Conservation (phyloP, 2,888 invertebrate genomes). For the Strigamia maritima region DNA sequence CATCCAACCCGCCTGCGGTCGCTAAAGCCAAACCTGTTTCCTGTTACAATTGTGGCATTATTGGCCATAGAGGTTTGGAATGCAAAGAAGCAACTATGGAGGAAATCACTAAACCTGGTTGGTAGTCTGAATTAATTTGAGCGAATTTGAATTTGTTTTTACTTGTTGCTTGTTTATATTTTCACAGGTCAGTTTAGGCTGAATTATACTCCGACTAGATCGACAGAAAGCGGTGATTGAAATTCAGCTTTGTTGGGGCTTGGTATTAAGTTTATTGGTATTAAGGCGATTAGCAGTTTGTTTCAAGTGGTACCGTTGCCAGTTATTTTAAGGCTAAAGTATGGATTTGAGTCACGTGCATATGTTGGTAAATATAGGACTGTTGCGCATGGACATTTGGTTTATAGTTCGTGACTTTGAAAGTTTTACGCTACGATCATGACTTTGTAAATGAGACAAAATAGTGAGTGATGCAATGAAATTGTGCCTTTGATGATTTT, state of each 20-base stretch:
- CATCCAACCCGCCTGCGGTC: conserved; percentile 51
- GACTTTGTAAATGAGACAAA: conserved; percentile 28
- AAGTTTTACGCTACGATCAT: conserved; percentile 8
- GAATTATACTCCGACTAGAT: conserved; percentile 31
- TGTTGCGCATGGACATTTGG: conserved; percentile 26
- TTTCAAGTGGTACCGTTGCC: neutral
- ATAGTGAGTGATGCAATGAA: conserved; percentile 32
- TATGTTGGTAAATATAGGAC: neutral
- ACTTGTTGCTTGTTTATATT: neutral
- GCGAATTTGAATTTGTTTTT: neutral
- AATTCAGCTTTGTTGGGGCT: neutral
- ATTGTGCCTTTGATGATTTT: conserved; percentile 31
- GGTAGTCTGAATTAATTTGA: neutral
- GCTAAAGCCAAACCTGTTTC: conserved; percentile 58
- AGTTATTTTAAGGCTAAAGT: neutral
- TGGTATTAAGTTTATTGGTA: neutral
- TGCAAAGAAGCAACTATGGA: conserved; percentile 90
- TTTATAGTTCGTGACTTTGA: conserved; percentile 1
- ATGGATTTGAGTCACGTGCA: neutral
- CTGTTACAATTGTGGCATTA: conserved; percentile 89
- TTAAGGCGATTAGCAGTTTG: conserved; percentile 6
- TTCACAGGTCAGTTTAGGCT: conserved; percentile 22
- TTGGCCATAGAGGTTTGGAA: conserved; percentile 76
- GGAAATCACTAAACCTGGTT: conserved; percentile 67
- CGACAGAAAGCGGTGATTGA: conserved; percentile 6